Base-by-base conservation (phyloP, 2,113 vertebrate species). In the Lampris incognitus region DNA sequence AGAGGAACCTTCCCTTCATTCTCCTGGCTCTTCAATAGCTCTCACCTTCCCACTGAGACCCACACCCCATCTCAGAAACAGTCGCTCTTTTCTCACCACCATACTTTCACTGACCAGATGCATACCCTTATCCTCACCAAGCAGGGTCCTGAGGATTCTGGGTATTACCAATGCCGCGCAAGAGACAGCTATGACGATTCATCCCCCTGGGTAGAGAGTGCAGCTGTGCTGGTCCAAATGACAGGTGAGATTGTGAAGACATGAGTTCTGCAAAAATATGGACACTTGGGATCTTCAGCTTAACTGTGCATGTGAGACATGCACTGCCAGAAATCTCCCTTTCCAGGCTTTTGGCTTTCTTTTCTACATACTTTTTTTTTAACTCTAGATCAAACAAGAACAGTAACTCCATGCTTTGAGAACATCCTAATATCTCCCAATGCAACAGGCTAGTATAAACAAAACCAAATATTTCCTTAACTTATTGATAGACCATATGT, bases 121-220 rank as follows among this genome's bases (percentile, higher is more conserved):
- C 81, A 48, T 68, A 84, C 75, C 10, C 89, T 95, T 0, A 1
- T 94, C n/a, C 82, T 94, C 54, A 10, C 74, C 39, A 44, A 68
- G 0, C 1, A 93, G 1, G 67, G 41, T 9, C 41, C 80, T 37
- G 74, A 82, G 72, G 81, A 85, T 24, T 72, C 72, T 39, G 93
- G 93, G 70, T 86, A 85, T 87, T 95, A 94, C 70, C 71, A 66
- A 48, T 95, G 94, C 89, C 79, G 77, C 69, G 92, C 10, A 54
- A 89, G 89, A 72, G 91, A 95, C 87, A 87, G 86, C 71, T 95
- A 92, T 0, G 82, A 94, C n/a, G 63, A 85, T 36, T 84, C 87
- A 0, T 87, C 86, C 9, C 63, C 83, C 4, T 94, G 93, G 93
- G 5, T 92, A 65, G 76, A 91, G 69, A 95, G 94, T 61, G 41